Evolutionary conservation across 2,888 invertebrate genomes (phyloP), one percentile per base, ranked within the genome.

Genomic region (Thymelicus lineola): DNA sequence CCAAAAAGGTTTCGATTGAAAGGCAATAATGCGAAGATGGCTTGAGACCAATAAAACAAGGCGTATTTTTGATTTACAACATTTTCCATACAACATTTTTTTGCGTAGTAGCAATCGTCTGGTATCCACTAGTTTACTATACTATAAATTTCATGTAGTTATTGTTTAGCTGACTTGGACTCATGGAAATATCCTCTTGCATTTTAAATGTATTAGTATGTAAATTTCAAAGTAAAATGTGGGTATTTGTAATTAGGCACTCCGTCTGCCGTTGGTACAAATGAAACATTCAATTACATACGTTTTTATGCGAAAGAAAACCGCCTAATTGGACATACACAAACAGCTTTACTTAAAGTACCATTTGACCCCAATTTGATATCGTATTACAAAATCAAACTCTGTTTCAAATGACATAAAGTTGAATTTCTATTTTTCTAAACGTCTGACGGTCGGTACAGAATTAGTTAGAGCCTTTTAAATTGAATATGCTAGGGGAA

Each of bases 281-380:
- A 50, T 17, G 48, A 17, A 50, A 50, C 9, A 6, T 50, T 17
- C 48, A 50, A 50, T 50, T 50, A 15, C 45, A 45, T 50, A 15
- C 10, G 42, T 42, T 42, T 7, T 17, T 50, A 50, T 50, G 6
- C 12, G 48, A 50, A 50, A 50, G 15, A 50, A 45, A 50, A 50
- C 48, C 48, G 15, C 70, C 73, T 73, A 73, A 74, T 74, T 74
- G 74, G 71, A 73, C 66, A 66, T 73, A 73, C 66, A 62, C 63
- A 70, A 73, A 74, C 73, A 72, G 70, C 64, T 72, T 53, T 57
- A 71, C 57, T 65, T 67, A 59, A 72, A 71, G 66, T 71, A 71
- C 70, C 66, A 62, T 71, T 46, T 64, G 62, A 71, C 71, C 71
- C 66, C 63, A 71, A 71, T 71, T 74, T 46, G 66, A 65, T 65